phyloP scores from a whole-genome alignment of 2,888 invertebrate species.

The Eilema sororculum region DNA sequence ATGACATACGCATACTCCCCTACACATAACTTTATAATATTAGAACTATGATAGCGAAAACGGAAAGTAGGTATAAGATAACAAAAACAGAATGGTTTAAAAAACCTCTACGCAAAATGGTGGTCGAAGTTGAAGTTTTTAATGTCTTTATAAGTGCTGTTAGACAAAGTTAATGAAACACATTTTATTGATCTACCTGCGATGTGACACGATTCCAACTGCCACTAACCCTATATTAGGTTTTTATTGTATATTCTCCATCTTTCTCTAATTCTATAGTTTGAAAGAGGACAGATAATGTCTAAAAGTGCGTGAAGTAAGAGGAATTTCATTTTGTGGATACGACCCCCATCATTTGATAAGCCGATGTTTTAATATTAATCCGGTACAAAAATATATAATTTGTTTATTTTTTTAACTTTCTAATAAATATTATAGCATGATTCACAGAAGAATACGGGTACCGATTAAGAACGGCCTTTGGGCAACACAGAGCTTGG shows the following conservation, averaged over 20 bases:
- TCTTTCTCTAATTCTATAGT: constrained; percentile 56
- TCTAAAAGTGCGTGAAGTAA: constrained; percentile 71
- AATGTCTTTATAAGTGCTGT: constrained; percentile 87
- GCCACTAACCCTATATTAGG: constrained; percentile 80
- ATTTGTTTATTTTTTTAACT: constrained; percentile 66
- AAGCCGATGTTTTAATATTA: constrained; percentile 82
- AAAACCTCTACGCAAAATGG: constrained; percentile 61
- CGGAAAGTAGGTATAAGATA: constrained; percentile 53
- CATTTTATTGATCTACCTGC: constrained; percentile 86
- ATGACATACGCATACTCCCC: too few species aligned
- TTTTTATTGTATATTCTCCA: constrained; percentile 78
- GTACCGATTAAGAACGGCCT: not conserved
- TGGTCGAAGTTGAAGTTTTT: constrained; percentile 70
- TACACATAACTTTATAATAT: too few species aligned
- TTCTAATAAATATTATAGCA: constrained; percentile 31
- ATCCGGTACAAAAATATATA: constrained; percentile 71
- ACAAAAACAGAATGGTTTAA: constrained; percentile 53
- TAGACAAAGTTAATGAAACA: constrained; percentile 83
- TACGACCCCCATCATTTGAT: constrained; percentile 83
- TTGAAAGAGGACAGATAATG: constrained; percentile 52
- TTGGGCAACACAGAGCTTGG: not conserved
- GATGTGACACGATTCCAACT: constrained; percentile 77
- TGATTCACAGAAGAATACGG: not conserved
- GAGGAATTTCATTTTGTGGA: constrained; percentile 81
- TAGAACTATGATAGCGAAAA: not conserved